Percentiles rank a stretch among this genome's conserved stretches.
phyloP scores from a whole-genome alignment of 2,113 vertebrate genomes.

The Hassar affinis region DNA sequence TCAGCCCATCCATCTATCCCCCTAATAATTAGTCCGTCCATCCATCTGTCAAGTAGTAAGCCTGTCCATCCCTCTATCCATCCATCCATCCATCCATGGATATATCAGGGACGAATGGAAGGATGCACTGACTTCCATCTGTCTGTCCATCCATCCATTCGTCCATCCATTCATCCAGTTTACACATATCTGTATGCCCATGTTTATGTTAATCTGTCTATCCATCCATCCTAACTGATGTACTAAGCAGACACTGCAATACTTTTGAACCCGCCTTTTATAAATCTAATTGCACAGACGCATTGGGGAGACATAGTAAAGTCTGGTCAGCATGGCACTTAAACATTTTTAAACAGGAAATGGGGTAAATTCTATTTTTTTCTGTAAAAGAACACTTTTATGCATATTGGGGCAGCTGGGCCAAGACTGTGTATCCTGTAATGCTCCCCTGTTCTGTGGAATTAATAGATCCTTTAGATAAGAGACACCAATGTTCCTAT shows the following conservation, averaged over 20 bases:
- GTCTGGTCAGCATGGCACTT: neutral
- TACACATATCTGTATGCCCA: neutral
- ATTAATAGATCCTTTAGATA: neutral
- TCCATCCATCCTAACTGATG: neutral
- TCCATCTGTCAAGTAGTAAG: neutral
- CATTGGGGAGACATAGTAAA: neutral
- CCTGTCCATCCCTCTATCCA: neutral
- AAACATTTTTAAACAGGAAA: neutral
- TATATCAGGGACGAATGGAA: too few relatives aligned
- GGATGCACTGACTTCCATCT: too few relatives aligned
- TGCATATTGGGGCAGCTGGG: neutral
- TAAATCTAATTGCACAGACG: neutral
- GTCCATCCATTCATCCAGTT: neutral
- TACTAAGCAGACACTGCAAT: too few relatives aligned
- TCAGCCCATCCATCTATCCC: neutral
- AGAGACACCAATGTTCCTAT: neutral
- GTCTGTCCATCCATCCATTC: neutral
- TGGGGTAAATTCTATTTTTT: neutral
- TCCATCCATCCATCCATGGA: neutral
- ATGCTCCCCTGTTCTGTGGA: too few relatives aligned
- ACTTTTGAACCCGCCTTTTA: neutral
- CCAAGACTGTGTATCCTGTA: neutral
- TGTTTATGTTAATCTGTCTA: neutral
- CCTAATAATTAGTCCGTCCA: too few relatives aligned
- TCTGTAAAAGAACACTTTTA: neutral